Conservation (phyloP, 1,140 invertebrate genomes). For the Aphelinus certus region DNA sequence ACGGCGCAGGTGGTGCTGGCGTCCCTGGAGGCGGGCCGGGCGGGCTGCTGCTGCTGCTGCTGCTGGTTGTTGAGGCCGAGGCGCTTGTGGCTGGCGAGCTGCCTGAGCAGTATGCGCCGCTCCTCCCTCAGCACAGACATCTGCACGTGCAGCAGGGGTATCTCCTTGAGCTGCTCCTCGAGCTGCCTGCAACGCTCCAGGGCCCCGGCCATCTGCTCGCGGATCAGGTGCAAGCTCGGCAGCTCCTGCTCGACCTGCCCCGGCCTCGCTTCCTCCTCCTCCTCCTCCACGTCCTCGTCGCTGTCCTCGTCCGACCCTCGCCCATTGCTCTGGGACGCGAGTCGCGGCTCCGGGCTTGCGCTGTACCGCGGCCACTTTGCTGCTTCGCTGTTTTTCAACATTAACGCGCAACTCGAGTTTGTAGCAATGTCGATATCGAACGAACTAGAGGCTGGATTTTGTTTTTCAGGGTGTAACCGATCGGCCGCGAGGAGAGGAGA, state of each 20-base stretch:
- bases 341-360: too few relatives aligned
- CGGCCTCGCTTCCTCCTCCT: too few relatives aligned
- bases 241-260: slow-evolving; percentile 20
- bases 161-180: slow-evolving; percentile 85
- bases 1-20: slow-evolving; percentile 58
- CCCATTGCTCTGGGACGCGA: too few relatives aligned
- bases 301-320: slow-evolving; percentile 37
- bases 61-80: slow-evolving; percentile 74
- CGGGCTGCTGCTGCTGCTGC: slow-evolving; percentile 60
- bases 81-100: slow-evolving; percentile 77
- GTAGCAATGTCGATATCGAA: too few relatives aligned
- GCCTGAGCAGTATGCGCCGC: slow-evolving; percentile 73
- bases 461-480: too few relatives aligned
- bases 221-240: slow-evolving; percentile 67
- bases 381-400: too few relatives aligned
- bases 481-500: too few relatives aligned
- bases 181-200: slow-evolving; percentile 80
- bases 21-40: slow-evolving; percentile 44
- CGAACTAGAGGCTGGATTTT: too few relatives aligned
- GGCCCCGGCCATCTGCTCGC: slow-evolving; percentile 82
- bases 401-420: too few relatives aligned
- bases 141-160: slow-evolving; percentile 83
- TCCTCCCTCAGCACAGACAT: slow-evolving; percentile 79
- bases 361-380: too few relatives aligned
- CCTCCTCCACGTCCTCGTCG: slow-evolving; percentile 1